phyloP scores from a whole-genome alignment of 1,140 invertebrate species.

The Drosophila takahashii region DNA sequence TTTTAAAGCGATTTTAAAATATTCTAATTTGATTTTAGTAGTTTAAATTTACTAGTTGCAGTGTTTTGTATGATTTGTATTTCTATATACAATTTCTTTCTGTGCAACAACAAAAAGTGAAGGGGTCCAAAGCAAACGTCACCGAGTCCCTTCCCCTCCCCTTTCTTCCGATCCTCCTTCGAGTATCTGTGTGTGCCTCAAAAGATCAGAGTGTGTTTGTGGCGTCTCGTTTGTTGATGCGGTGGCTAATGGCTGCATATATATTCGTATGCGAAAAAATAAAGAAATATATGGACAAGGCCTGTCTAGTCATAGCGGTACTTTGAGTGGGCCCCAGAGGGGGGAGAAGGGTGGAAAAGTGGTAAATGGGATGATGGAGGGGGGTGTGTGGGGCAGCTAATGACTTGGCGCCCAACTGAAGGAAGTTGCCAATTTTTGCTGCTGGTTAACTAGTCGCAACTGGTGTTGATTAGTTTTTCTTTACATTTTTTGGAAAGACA shows the following conservation, averaged over 20 bases:
- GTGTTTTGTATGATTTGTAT: too few species aligned
- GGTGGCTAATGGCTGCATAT: constrained; percentile 60
- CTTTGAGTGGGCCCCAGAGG: constrained; percentile 60
- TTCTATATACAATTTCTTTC: neutral
- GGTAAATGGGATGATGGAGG: neutral
- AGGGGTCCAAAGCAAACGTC: constrained; percentile 66
- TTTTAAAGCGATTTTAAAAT: too few species aligned
- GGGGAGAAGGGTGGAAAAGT: neutral
- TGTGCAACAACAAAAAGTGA: constrained; percentile 70
- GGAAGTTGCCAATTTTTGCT: constrained; percentile 74
- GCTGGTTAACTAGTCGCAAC: constrained; percentile 39
- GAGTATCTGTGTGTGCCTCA: constrained; percentile 39
- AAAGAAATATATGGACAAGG: constrained; percentile 35
- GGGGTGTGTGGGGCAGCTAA: constrained; percentile 58
- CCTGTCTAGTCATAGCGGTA: constrained; percentile 76
- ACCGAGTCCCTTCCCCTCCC: constrained; percentile 45
- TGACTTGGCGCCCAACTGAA: constrained; percentile 74
- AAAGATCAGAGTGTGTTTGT: constrained; percentile 44
- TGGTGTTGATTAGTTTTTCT: constrained; percentile 49
- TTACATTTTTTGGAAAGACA: neutral
- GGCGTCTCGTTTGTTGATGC: constrained; percentile 60
- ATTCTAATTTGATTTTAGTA: too few species aligned
- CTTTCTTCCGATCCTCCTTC: constrained; percentile 25
- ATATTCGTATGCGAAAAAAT: constrained; percentile 13
- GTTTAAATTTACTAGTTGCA: too few species aligned